phyloP scores from a whole-genome alignment of 2,888 invertebrate genomes.

The Catocala fraxini region DNA sequence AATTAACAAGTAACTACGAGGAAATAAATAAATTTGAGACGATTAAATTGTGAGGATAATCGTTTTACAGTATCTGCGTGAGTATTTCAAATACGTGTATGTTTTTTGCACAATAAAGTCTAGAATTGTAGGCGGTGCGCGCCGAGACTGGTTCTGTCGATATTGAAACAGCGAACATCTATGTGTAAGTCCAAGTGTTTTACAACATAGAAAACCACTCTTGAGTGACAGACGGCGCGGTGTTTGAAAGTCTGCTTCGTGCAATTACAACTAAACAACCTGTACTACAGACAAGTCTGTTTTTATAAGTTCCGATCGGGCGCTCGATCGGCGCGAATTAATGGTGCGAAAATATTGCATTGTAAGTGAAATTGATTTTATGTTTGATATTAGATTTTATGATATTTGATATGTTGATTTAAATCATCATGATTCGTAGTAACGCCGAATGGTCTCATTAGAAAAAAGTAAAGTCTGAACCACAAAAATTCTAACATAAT shows the following conservation, averaged over 20 bases:
- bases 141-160: slow-evolving; percentile 54
- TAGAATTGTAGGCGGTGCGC: slow-evolving; percentile 43
- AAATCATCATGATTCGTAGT: too few relatives aligned
- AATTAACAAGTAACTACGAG: slow-evolving; percentile 33
- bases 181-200: slow-evolving; percentile 53
- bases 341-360: slow-evolving; percentile 24
- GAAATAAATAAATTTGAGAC: slow-evolving; percentile 32
- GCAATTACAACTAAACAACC: slow-evolving; percentile 44
- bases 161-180: slow-evolving; percentile 39
- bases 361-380: slow-evolving; percentile 10
- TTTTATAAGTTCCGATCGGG: slow-evolving; percentile 36
- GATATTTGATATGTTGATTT: too few relatives aligned
- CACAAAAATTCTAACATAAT: too few relatives aligned
- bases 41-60: slow-evolving; percentile 35
- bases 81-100: slow-evolving; percentile 16
- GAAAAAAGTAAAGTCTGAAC: too few relatives aligned
- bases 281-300: slow-evolving; percentile 24
- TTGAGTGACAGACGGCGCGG: slow-evolving; percentile 56
- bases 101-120: slow-evolving; percentile 32
- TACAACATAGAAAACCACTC: slow-evolving; percentile 69
- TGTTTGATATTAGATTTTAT: too few relatives aligned
- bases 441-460: too few relatives aligned
- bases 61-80: slow-evolving; percentile 5
- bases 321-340: slow-evolving; percentile 24
- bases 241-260: slow-evolving; percentile 56